These are phyloP conservation scores for Branchipolynoe longqiensis DNA, from an alignment of 2,888 invertebrate species.

Conservation along the genomic window DNA sequence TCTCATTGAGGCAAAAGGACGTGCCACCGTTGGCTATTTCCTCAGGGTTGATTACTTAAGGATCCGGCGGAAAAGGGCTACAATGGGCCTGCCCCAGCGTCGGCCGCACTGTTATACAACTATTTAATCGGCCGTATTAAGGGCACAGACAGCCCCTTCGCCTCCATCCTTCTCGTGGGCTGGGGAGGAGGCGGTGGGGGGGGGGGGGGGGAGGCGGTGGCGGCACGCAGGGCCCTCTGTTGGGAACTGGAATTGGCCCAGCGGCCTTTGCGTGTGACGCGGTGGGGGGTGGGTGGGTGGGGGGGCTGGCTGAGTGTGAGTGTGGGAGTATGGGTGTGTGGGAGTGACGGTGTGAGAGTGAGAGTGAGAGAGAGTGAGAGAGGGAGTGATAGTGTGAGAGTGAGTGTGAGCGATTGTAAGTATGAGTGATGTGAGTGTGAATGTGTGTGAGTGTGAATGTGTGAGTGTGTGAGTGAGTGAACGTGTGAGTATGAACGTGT, in stretches of 20 bases:
- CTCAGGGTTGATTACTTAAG: constrained; percentile 57
- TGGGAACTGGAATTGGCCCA: constrained; percentile 48
- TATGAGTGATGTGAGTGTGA: not conserved
- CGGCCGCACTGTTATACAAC: constrained; percentile 59
- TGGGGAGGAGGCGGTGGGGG: no score
- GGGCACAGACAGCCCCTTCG: constrained; percentile 19
- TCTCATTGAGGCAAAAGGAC: constrained; percentile 21
- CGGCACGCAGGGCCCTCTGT: constrained; percentile 34
- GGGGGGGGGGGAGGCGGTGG: no score
- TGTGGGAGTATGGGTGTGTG: not conserved
- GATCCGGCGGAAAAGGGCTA: constrained; percentile 49
- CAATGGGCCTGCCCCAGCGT: constrained; percentile 47
- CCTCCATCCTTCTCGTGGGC: not conserved
- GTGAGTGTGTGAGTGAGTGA: not conserved
- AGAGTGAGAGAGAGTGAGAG: not conserved
- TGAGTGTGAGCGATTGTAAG: not conserved
- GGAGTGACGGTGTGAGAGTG: not conserved
- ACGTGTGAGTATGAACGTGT: not conserved
- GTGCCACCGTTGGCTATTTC: constrained; percentile 53
- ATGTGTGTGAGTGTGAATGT: not conserved
- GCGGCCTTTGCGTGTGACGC: not conserved
- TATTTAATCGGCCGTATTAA: constrained; percentile 61
- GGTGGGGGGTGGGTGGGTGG: constrained; percentile 12
- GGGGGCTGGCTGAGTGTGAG: not conserved
- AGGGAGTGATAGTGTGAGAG: not conserved